Conservation (phyloP, 2,888 invertebrate genomes). For the Diploptera punctata region DNA sequence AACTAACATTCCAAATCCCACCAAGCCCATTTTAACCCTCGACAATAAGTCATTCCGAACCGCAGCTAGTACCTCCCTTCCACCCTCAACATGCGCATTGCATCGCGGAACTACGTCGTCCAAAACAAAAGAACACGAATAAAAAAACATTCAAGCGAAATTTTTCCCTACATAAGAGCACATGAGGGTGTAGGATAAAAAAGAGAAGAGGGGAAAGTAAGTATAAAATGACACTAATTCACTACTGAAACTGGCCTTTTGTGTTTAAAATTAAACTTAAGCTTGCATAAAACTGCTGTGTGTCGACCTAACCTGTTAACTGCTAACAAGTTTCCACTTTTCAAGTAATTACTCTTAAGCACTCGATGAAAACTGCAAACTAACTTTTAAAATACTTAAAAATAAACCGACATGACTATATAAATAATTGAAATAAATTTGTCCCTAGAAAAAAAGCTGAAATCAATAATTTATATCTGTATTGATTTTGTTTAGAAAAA, state of each 20-base stretch:
- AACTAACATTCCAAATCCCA: not conserved
- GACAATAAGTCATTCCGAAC: conserved; percentile 19
- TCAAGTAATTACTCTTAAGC: not conserved
- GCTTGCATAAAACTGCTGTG: conserved; percentile 16
- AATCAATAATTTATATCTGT: too few species aligned
- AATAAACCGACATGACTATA: too few species aligned
- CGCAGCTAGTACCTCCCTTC: not conserved
- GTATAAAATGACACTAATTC: conserved; percentile 16
- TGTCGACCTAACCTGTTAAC: not conserved
- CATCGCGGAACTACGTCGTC: not conserved
- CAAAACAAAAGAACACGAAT: conserved; percentile 14
- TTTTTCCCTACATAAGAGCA: not conserved
- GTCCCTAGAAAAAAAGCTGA: too few species aligned
- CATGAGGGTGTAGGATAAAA: not conserved
- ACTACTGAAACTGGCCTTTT: conserved; percentile 15
- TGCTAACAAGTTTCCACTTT: not conserved
- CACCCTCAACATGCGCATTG: not conserved
- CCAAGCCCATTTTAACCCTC: conserved; percentile 6
- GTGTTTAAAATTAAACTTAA: conserved; percentile 18
- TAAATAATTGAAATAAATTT: too few species aligned
- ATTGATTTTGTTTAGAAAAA: too few species aligned
- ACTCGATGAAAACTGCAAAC: too few species aligned
- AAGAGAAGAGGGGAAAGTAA: too few species aligned
- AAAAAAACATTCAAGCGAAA: not conserved
- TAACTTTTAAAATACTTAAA: too few species aligned